Evolutionary conservation across 1,140 invertebrate species (phyloP).

Genomic region (fruit fly (Drosophila melanogaster)): DNA sequence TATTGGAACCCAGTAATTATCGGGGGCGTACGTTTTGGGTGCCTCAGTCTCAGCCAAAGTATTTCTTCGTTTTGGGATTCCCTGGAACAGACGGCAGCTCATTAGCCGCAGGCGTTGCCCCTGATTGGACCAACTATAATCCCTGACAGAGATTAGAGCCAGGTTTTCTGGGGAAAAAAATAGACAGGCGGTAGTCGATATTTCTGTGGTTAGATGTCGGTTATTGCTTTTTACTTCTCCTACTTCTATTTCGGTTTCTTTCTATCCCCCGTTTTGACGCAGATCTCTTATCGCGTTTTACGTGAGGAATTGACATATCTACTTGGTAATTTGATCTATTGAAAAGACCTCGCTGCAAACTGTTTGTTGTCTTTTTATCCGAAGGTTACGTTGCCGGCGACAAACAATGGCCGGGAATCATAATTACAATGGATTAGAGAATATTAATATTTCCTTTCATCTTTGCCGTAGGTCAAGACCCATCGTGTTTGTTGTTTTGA

Average conservation of each 20-base stretch:
- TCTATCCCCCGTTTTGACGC: constrained; percentile 40
- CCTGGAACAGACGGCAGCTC: constrained; percentile 64
- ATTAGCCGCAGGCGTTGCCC: constrained; percentile 81
- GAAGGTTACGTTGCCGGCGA: constrained; percentile 68
- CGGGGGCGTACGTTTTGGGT: constrained; percentile 48
- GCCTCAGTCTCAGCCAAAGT: not conserved
- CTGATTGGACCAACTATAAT: constrained; percentile 74
- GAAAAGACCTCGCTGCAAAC: constrained; percentile 39
- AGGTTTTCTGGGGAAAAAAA: constrained; percentile 60
- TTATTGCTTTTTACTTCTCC: constrained; percentile 9
- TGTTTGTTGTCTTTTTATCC: constrained; percentile 38
- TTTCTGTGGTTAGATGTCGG: constrained; percentile 54
- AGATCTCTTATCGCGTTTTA: constrained; percentile 72
- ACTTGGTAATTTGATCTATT: constrained; percentile 75
- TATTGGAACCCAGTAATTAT: constrained; percentile 66
- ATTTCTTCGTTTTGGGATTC: constrained; percentile 42
- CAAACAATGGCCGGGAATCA: constrained; percentile 72
- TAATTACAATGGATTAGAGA: constrained; percentile 82
- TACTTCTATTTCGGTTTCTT: not conserved
- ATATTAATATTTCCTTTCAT: constrained; percentile 78
- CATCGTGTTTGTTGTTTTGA: constrained; percentile 20
- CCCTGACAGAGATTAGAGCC: constrained; percentile 66
- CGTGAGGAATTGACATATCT: constrained; percentile 79
- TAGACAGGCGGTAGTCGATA: constrained; percentile 60
- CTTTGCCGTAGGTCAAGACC: constrained; percentile 52